Conservation (phyloP, 2,113 vertebrate species). For the sheep (Ovis aries) region ARS-UI_Ramb_v3.0 NC_056054.1:86253001-86253500, state of each 20-base stretch:
- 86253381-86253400: neutral
- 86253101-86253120: neutral
- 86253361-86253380: slow-evolving; percentile 20
- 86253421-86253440: neutral
- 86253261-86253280: slow-evolving; percentile 97
- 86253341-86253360: slow-evolving; percentile 86
- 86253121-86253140: neutral
- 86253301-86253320: slow-evolving; percentile 71
- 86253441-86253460: neutral
- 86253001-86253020: neutral
- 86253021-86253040: slow-evolving; percentile 1
- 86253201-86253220: slow-evolving; percentile 82
- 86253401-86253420: neutral
- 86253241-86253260: slow-evolving; percentile 96
- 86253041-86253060: neutral
- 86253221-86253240: slow-evolving; percentile 96
- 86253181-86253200: slow-evolving; percentile 77
- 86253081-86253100: neutral
- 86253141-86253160: neutral
- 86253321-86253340: slow-evolving; percentile 76
- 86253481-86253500: neutral
- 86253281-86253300: slow-evolving; percentile 87
- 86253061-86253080: neutral
- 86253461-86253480: neutral
- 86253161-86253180: neutral